A percentile compares a stretch with the other conserved stretches of the same genome.
phyloP scores from a whole-genome alignment of 2,888 invertebrate genomes.

The Thereva nobilitata region DNA sequence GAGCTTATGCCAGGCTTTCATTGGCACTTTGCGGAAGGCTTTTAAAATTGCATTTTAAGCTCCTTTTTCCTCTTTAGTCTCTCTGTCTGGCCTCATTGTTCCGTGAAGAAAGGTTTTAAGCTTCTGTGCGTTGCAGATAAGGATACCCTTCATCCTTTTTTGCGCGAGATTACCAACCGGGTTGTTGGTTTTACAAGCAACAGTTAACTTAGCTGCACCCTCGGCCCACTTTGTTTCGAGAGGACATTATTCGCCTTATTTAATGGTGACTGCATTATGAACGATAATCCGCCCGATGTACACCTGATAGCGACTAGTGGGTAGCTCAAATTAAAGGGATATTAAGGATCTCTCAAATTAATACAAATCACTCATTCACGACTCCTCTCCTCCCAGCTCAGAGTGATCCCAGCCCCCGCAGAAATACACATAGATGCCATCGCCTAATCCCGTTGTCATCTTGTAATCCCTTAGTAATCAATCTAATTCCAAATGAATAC shows the following conservation, averaged over 20 bases:
- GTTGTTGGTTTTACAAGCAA: conserved; percentile 22
- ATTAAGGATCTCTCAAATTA: no score
- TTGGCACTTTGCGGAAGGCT: conserved; percentile 39
- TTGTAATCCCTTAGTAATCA: conserved; percentile 38
- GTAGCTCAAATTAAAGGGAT: no score
- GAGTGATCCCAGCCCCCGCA: conserved; percentile 1
- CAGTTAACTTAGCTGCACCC: conserved; percentile 12
- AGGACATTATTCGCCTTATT: not conserved
- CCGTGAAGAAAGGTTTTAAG: conserved; percentile 18
- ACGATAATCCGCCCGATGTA: not conserved
- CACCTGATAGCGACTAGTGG: not conserved
- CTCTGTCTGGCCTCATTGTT: conserved; percentile 14
- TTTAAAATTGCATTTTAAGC: conserved; percentile 38
- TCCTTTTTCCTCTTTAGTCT: conserved; percentile 16
- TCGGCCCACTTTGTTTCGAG: not conserved
- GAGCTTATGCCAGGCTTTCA: conserved; percentile 40
- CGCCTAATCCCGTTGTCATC: not conserved
- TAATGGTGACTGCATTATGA: not conserved
- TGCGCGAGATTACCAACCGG: not conserved
- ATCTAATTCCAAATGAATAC: conserved; percentile 41
- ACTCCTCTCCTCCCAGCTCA: not conserved
- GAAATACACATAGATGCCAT: not conserved
- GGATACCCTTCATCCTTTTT: conserved; percentile 12
- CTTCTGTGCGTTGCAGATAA: conserved; percentile 11
- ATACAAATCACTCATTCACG: no score